These are phyloP conservation scores for Cetonia aurata DNA, from an alignment of 2,888 invertebrate genomes.

Conservation along the genomic window DNA sequence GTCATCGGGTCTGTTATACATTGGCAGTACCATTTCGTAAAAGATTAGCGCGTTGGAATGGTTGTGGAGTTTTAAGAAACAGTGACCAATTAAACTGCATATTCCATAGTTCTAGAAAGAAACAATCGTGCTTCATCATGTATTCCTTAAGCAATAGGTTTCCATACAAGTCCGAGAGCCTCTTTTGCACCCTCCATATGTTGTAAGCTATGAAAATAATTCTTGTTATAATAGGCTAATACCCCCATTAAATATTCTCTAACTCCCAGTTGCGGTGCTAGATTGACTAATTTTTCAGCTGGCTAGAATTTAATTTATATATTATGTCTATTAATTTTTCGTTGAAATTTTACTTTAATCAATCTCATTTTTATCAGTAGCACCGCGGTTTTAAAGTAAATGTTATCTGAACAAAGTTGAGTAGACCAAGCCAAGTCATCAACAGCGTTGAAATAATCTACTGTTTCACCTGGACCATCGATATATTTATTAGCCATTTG, in stretches of 20 bases:
- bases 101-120: constrained; percentile 59
- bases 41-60: constrained; percentile 57
- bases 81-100: constrained; percentile 60
- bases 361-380: constrained; percentile 60
- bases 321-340: neutral
- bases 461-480: constrained; percentile 46
- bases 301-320: constrained; percentile 52
- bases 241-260: constrained; percentile 62
- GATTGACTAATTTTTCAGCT: constrained; percentile 59
- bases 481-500: constrained; percentile 59
- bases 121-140: neutral
- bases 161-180: constrained; percentile 57
- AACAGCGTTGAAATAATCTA: constrained; percentile 52
- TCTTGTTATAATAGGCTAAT: constrained; percentile 58
- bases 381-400: constrained; percentile 58
- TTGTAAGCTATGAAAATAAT: constrained; percentile 60
- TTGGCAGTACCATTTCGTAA: constrained; percentile 59
- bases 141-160: neutral
- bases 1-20: constrained; percentile 59
- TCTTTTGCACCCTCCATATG: constrained; percentile 60
- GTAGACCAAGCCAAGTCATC: constrained; percentile 62
- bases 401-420: constrained; percentile 21
- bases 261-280: constrained; percentile 55
- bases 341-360: constrained; percentile 22
- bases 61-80: constrained; percentile 54